These are phyloP conservation scores for Andrena chrysosceles DNA, from an alignment of 2,888 invertebrate species.

Conservation along the genomic window DNA sequence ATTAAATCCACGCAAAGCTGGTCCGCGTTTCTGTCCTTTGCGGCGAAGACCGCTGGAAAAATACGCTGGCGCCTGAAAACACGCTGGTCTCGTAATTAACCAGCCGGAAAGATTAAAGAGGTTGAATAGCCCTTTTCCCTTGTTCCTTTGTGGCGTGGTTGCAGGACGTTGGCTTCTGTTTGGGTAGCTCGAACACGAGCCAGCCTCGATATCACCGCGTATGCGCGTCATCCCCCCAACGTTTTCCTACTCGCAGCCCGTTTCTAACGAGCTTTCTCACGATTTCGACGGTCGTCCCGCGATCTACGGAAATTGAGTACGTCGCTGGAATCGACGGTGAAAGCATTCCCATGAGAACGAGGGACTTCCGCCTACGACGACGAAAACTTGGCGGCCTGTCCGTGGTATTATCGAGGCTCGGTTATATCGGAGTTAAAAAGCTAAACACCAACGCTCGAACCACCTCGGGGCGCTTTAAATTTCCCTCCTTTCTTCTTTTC, in stretches of 20 bases:
- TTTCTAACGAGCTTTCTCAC: not conserved
- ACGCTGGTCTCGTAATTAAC: slow-evolving; percentile 62
- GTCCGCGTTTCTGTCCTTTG: slow-evolving; percentile 34
- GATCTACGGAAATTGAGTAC: slow-evolving; percentile 49
- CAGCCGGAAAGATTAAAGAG: slow-evolving; percentile 65
- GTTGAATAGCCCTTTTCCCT: slow-evolving; percentile 48
- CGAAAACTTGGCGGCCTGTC: slow-evolving; percentile 6
- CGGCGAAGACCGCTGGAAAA: slow-evolving; percentile 38
- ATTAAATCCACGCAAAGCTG: slow-evolving; percentile 51
- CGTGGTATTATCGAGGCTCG: slow-evolving; percentile 2
- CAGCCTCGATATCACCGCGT: not conserved
- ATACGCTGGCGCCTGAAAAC: slow-evolving; percentile 43
- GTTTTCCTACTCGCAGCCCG: not conserved
- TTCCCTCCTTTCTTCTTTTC: not conserved
- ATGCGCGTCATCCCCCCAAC: not conserved
- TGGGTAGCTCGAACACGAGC: slow-evolving; percentile 31
- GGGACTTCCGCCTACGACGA: not conserved
- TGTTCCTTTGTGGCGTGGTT: slow-evolving; percentile 50
- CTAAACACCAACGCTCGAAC: not conserved
- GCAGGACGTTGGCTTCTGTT: slow-evolving; percentile 58
- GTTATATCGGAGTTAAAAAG: slow-evolving; percentile 1
- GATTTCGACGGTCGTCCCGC: not conserved
- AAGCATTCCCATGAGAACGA: slow-evolving; percentile 13
- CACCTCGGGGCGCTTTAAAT: not conserved
- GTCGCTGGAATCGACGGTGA: slow-evolving; percentile 30